Evolutionary conservation across 2,113 vertebrate species (phyloP).

Genomic region (Hypanus sabinus): DNA sequence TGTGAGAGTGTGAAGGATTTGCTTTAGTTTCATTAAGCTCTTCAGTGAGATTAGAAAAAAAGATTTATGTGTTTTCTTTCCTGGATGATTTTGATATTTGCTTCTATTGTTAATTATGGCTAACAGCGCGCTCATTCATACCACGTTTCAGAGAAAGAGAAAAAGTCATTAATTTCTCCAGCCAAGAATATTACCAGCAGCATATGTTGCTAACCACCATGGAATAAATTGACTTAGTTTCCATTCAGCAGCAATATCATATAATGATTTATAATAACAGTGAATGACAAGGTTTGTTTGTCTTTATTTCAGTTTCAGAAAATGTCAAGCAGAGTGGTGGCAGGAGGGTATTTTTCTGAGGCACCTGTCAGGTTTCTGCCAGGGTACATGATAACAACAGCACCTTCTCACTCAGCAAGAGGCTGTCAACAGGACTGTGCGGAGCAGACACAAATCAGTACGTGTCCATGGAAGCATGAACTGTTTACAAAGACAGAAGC

Average conservation of each 20-base stretch:
- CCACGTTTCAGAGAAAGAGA: not conserved
- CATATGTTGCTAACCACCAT: conserved; percentile 26
- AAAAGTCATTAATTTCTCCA: conserved; percentile 33
- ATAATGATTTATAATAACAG: conserved; percentile 25
- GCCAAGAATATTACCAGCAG: not conserved
- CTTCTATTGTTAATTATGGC: conserved; percentile 32
- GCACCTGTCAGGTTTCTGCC: conserved; percentile 36
- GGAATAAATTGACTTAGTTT: conserved; percentile 31
- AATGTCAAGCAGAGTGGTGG: not conserved
- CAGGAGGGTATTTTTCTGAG: not conserved
- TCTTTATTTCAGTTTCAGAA: conserved; percentile 9
- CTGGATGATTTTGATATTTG: conserved; percentile 31
- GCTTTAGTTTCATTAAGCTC: conserved; percentile 17
- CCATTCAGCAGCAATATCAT: conserved; percentile 4
- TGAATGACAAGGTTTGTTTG: conserved; percentile 35
- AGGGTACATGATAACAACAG: conserved; percentile 2
- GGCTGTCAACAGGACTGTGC: conserved; percentile 22
- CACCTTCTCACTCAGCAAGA: conserved; percentile 13
- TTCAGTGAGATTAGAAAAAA: conserved; percentile 11
- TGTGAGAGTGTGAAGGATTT: not conserved
- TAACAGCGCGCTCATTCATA: not conserved
- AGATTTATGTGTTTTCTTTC: conserved; percentile 34
- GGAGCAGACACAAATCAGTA: not conserved
- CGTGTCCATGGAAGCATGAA: conserved; percentile 9
- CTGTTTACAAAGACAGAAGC: conserved; percentile 21